Evolutionary conservation across 1,140 invertebrate genomes (phyloP), one percentile per base, ranked within the genome.

Genomic region (Lasioglossum baleicum): DNA sequence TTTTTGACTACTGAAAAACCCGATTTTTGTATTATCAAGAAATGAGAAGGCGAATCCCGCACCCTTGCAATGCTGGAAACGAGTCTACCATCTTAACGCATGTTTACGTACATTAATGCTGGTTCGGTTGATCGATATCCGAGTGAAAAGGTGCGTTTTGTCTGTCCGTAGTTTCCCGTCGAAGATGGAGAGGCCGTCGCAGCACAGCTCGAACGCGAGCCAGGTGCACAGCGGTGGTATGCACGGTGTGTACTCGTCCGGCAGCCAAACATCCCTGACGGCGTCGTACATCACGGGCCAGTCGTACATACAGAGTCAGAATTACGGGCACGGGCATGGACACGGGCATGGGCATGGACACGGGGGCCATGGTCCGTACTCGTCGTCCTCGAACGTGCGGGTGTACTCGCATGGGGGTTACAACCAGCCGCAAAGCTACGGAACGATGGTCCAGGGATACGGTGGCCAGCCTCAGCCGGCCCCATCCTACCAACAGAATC

Each of bases 281-380:
- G 89, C 92, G 7, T 93, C 92, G 60, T 93, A 93, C 82, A 91
- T 93, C 84, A 92, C 92, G 5, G 92, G 92, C 31, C 92, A 93
- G 81, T 92, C 92, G 56, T 95, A 94, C 83, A 91, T 94, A 79
- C 93, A 94, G 81, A 91, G 91, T n/a, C 94, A 95, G 83, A 94
- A 94, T 85, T 94, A 94, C 78, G 86, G 40, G n/a, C 89, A 35
- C 35, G 35, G 35, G 35, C 35, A 35, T 35, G 35, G 35, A 35
- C 35, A 35, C 35, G 35, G 35, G 35, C 35, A 35, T 5, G 35
- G 35, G 35, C 35, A 35, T 2, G 35, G 35, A 5, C 35, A 35
- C 35, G 35, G 35, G 5, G 35, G 35, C 35, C 35, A 35, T 35
- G 35, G 35, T 4, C 87, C 87, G 0, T 84, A 83, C 56, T 91